These are phyloP conservation scores for Ceratitis capitata DNA, from an alignment of 1,140 invertebrate species.

Conservation along the genomic window DNA sequence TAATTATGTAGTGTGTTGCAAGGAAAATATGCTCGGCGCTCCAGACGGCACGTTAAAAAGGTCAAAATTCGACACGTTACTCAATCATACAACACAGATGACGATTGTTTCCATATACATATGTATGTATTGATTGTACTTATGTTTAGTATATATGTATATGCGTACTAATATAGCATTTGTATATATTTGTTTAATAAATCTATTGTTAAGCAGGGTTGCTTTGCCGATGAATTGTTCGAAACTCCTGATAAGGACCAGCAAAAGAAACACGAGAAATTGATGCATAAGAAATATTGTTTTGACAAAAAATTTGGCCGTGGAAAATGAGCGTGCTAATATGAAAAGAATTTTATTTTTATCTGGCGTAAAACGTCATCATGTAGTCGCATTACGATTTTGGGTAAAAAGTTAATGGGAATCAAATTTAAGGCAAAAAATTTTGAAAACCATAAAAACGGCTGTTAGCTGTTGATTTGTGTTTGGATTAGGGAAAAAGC, in stretches of 20 bases:
- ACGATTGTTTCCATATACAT: neutral
- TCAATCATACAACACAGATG: neutral
- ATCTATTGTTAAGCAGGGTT: neutral
- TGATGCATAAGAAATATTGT: neutral
- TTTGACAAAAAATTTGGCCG: constrained; percentile 11
- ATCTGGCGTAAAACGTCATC: neutral
- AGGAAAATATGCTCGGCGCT: neutral
- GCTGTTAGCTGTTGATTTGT: too few species aligned
- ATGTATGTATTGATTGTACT: neutral
- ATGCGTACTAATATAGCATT: neutral
- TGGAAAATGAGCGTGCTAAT: constrained; percentile 6
- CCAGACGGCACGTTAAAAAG: neutral
- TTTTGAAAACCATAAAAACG: too few species aligned
- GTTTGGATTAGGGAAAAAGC: too few species aligned
- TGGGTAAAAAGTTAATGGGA: too few species aligned
- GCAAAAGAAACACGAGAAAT: neutral
- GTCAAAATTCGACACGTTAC: constrained; percentile 36
- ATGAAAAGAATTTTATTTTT: neutral
- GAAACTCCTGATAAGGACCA: neutral
- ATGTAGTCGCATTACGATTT: too few species aligned
- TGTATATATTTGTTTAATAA: neutral
- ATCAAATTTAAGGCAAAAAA: too few species aligned
- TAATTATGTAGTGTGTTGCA: constrained; percentile 22
- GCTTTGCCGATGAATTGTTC: neutral
- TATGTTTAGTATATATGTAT: neutral